Percentiles rank a stretch among this genome's conserved stretches.
These are phyloP conservation scores for Thymelicus acteon DNA, from an alignment of 2,888 invertebrate species.

Conservation along the genomic window DNA sequence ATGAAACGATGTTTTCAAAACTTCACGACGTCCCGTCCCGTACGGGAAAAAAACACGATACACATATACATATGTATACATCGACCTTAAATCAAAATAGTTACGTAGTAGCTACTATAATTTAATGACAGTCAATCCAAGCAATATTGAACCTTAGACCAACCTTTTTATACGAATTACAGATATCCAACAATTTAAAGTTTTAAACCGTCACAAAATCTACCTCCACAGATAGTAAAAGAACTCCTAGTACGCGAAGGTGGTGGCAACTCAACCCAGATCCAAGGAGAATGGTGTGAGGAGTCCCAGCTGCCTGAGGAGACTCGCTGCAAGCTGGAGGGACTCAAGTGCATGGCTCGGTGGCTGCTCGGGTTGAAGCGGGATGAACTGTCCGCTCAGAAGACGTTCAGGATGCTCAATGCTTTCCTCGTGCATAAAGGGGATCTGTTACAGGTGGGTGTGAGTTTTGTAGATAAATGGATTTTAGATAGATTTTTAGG, in stretches of 20 bases:
- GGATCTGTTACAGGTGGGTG: conserved; percentile 87
- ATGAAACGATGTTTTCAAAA: too few species aligned
- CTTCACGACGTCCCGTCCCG: too few species aligned
- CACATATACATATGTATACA: too few species aligned
- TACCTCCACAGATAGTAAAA: conserved; percentile 91
- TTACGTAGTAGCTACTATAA: too few species aligned
- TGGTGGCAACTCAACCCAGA: conserved; percentile 82
- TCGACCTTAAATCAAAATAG: too few species aligned
- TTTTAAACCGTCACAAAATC: too few species aligned
- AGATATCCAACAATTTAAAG: too few species aligned
- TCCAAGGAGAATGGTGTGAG: conserved; percentile 90
- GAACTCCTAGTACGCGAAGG: conserved; percentile 95
- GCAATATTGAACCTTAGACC: too few species aligned
- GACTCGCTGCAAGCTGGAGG: conserved; percentile 96
- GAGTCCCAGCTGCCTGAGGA: conserved; percentile 95
- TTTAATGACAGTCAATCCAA: too few species aligned
- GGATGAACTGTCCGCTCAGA: conserved; percentile 94
- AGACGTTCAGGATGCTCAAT: conserved; percentile 97
- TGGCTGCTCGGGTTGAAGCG: conserved; percentile 97
- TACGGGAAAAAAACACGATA: too few species aligned
- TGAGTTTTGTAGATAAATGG: neutral
- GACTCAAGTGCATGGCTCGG: conserved; percentile 97
- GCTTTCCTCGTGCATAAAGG: conserved; percentile 97
- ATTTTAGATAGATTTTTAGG: neutral
- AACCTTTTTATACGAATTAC: too few species aligned